Conservation (phyloP, 2,797 vertebrate genomes). For the Arnoldichthys spilopterus region DNA sequence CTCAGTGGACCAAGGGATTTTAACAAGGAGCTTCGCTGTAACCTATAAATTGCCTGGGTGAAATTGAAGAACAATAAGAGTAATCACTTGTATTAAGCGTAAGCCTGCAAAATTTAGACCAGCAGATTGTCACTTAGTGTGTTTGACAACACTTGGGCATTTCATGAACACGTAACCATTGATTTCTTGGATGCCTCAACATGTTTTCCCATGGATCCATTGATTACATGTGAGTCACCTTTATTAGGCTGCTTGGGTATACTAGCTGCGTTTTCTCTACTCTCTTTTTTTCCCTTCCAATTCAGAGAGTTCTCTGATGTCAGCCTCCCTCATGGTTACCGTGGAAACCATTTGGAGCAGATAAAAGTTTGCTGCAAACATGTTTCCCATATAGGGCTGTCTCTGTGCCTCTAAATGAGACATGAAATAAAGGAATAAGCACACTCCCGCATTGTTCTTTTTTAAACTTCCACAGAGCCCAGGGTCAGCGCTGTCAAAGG, state of each 20-base stretch:
- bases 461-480: constrained; percentile 44
- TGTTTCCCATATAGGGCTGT: constrained; percentile 57
- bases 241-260: constrained; percentile 56
- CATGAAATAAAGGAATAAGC: constrained; percentile 50
- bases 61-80: constrained; percentile 45
- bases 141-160: constrained; percentile 30
- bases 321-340: constrained; percentile 68
- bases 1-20: constrained; percentile 35
- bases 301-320: constrained; percentile 67
- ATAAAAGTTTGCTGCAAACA: constrained; percentile 64
- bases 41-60: constrained; percentile 22
- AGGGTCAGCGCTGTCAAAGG: constrained; percentile 48
- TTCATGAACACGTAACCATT: constrained; percentile 39
- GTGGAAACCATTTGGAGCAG: constrained; percentile 69
- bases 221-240: constrained; percentile 29
- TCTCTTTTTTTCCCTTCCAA: constrained; percentile 40
- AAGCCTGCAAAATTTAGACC: constrained; percentile 28
- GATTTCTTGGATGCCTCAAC: constrained; percentile 34
- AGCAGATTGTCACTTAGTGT: constrained; percentile 30
- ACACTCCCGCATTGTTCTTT: constrained; percentile 48
- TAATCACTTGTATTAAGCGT: constrained; percentile 27
- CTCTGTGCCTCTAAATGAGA: constrained; percentile 55
- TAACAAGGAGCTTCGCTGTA: constrained; percentile 34
- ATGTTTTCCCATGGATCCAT: constrained; percentile 46
- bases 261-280: constrained; percentile 18